Base-by-base conservation (phyloP, 2,797 vertebrate genomes). In the Eospalax fontanierii region DNA sequence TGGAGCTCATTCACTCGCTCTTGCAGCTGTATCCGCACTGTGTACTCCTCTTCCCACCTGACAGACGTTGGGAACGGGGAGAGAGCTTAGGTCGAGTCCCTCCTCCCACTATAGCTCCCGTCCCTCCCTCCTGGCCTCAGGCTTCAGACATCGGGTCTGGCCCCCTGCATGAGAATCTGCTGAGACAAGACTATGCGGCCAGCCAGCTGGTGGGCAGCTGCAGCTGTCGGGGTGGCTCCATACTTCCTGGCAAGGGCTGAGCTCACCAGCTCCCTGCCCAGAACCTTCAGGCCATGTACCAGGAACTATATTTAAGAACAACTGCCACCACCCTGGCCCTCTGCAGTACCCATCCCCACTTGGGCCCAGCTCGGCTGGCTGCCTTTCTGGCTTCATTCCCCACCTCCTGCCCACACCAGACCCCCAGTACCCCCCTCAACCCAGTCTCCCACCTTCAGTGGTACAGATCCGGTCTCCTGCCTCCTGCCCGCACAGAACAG, bases 41-140 rank as follows among this genome's bases (percentile, higher is more conserved):
- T 99, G 97, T 99, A 99, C 95, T 99, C 99, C 97, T 99, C 99
- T 98, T 99, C 99, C 99, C 99, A 99, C 98, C 99, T 99, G 97
- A 88, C 78, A 97, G 95, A 97, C 92, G 97, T 87, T 65, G 0
- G 0, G 0, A 4, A 65, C 2, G 86, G 33, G 38, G 21, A 76
- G 14, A 71, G 75, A 63, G 22, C 46, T 6, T 84, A 75, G 83
- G 71, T 50, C 79, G 80, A 5, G 91, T 33, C 87, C 84, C 43
- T 18, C 16, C 59, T 16, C 21, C 19, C 80, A 6, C 74, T 6
- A 8, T 5, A 0, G 40, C n/a, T 46, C 43, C 71, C 3, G 33
- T 16, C 40, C 63, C 71, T 38, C 26, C 76, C 75, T 14, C 71
- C 65, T 7, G 22, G 15, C 50, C 95, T 68, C 79, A 63, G 92